Conservation (phyloP, 2,797 vertebrate species). For the Helarctos malayanus region DNA sequence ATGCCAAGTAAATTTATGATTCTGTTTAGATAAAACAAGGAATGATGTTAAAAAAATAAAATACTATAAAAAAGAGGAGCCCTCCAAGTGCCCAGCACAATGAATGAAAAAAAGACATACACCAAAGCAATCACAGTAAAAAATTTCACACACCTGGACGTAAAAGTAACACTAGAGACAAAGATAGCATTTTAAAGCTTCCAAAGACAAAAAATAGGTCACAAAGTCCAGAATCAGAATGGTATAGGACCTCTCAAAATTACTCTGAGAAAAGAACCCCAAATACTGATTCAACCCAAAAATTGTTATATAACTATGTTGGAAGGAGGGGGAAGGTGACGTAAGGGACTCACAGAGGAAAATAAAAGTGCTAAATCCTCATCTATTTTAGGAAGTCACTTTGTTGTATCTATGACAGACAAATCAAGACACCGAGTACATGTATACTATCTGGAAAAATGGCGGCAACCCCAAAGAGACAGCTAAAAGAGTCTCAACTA, state of each 20-base stretch:
- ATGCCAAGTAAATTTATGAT: not conserved
- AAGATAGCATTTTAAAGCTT: slow-evolving; percentile 20
- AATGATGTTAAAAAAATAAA: not conserved
- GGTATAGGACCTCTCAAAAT: not conserved
- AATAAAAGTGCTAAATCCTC: not conserved
- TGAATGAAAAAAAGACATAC: slow-evolving; percentile 12
- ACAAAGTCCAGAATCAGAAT: not conserved
- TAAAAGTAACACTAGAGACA: not conserved
- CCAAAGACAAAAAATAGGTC: slow-evolving; percentile 28
- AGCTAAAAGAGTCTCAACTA: not conserved
- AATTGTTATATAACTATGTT: not conserved
- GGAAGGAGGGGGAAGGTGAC: not conserved
- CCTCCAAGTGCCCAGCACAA: not conserved
- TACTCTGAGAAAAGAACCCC: not conserved
- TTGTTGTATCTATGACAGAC: not conserved
- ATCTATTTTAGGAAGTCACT: not conserved
- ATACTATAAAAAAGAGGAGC: too few species aligned
- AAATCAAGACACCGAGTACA: not conserved
- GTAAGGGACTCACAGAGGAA: not conserved
- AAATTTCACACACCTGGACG: not conserved
- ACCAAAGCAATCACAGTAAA: not conserved
- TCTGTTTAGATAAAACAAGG: slow-evolving; percentile 39
- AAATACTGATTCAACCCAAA: not conserved
- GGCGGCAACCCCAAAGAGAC: not conserved
- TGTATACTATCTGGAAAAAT: not conserved